Evolutionary conservation across 2,888 invertebrate genomes (phyloP), one percentile per base, ranked within the genome.

Genomic region (Dolichomitus sp.): DNA sequence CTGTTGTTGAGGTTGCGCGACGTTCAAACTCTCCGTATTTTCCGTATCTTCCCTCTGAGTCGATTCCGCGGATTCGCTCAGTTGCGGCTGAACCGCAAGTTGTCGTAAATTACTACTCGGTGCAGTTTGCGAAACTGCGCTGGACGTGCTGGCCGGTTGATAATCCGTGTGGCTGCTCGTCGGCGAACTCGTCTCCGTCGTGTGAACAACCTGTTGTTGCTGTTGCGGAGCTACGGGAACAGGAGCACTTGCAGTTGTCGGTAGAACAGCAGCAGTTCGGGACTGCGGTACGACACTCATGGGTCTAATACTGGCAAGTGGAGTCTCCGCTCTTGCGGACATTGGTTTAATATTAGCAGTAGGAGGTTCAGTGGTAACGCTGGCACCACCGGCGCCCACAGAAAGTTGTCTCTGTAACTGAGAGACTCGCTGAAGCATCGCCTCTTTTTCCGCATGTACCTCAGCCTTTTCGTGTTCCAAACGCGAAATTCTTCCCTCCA

Each of bases 331-430:
- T 2, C 96, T 95, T 88, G 98, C 98, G 3, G 98, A 97, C 97
- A 99, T 98, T 0, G 99, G 99, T 93, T 98, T 98, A 57, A 99
- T 99, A 92, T 99, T 99, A 5, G 99, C 99, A 0, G 98, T 99
- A 0, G 97, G 96, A 37, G 96, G 95, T 86, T 96, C 96, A 0
- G 94, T 94, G 2, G 94, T 94, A 1, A 94, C 93, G 86, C 95
- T 95, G 50, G 95, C 95, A 1, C 81, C 95, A 93, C 90, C 96
- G 94, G 88, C 96, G 95, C 84, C 97, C 95, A 88, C 97, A 96
- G 2, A 96, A 95, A 52, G 96, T 95, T 23, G 97, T 88, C 97
- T 95, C 88, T 96, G 97, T 72, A 97, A 91, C 90, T 96, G 95
- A 77, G 95, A 95, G 14, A 97, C 95, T 89, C 97, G 95, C 91